These are phyloP conservation scores for Erpobdella octoculata DNA, from an alignment of 2,888 invertebrate species.

Conservation along the genomic window DNA sequence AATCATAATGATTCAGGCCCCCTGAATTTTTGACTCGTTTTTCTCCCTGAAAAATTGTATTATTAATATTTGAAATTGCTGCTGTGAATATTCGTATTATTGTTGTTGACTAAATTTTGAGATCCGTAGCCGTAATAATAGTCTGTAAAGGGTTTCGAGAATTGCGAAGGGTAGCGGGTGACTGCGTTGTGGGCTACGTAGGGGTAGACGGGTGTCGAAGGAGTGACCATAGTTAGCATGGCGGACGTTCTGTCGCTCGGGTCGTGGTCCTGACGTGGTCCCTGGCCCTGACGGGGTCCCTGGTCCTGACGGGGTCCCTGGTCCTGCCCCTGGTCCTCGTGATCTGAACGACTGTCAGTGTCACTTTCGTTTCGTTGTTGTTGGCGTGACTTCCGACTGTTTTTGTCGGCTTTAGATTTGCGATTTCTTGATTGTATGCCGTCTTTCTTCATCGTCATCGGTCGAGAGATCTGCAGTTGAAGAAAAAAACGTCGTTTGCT, in stretches of 20 bases:
- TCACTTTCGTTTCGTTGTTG: too few relatives aligned
- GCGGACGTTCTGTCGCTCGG: neutral
- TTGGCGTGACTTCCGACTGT: neutral
- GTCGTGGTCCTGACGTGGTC: neutral
- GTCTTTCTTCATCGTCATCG: constrained; percentile 28
- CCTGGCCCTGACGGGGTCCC: neutral
- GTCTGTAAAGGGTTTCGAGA: neutral
- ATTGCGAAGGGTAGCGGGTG: neutral
- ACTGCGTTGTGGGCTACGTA: neutral
- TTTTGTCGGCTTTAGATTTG: constrained; percentile 19
- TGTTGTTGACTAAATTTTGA: neutral
- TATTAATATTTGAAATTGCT: too few relatives aligned
- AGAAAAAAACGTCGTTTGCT: neutral
- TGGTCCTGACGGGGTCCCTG: too few relatives aligned
- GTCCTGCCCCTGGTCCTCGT: too few relatives aligned
- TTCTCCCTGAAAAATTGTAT: too few relatives aligned
- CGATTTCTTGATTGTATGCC: constrained; percentile 29
- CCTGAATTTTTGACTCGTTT: too few relatives aligned
- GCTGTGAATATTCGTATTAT: too few relatives aligned
- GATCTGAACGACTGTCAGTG: too few relatives aligned
- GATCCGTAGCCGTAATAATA: neutral
- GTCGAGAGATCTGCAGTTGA: constrained; percentile 21
- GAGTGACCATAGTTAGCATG: neutral
- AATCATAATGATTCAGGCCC: too few relatives aligned
- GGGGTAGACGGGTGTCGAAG: neutral